Conservation (phyloP, 2,113 vertebrate genomes). For the Peromyscus maniculatus region DNA sequence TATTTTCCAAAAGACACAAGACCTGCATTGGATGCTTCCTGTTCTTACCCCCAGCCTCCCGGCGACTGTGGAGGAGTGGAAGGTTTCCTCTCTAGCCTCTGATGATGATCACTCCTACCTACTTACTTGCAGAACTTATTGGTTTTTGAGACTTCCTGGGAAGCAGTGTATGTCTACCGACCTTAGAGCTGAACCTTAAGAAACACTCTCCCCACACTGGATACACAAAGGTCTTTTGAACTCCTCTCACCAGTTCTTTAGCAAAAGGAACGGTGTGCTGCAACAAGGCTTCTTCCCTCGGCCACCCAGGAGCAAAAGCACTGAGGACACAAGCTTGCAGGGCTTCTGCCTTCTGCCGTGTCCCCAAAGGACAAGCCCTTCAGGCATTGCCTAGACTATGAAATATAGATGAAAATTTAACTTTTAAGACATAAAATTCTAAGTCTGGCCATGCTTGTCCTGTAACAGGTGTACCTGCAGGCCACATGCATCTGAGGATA, state of each 20-base stretch:
- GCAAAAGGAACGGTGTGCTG: not conserved
- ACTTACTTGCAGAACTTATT: not conserved
- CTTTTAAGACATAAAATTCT: slow-evolving; percentile 38
- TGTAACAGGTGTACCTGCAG: not conserved
- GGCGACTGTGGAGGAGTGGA: not conserved
- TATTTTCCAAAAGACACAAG: not conserved
- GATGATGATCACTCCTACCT: not conserved
- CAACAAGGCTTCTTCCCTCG: not conserved
- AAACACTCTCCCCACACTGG: not conserved
- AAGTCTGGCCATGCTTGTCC: not conserved
- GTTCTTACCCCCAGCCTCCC: not conserved
- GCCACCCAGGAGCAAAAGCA: not conserved
- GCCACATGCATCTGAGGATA: not conserved
- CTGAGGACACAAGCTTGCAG: fast-evolving
- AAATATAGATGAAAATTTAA: not conserved
- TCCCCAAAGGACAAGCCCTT: not conserved
- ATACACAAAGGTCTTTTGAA: slow-evolving; percentile 11
- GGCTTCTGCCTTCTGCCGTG: not conserved
- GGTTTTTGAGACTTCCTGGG: slow-evolving; percentile 9
- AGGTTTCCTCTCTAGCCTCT: not conserved
- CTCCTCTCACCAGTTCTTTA: not conserved
- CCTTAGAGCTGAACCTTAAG: not conserved
- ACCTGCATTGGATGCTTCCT: not conserved
- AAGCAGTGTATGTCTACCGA: not conserved
- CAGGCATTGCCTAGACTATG: not conserved